Conservation (phyloP, 2,797 vertebrate species). For the Brachyrhaphis roseni region DNA sequence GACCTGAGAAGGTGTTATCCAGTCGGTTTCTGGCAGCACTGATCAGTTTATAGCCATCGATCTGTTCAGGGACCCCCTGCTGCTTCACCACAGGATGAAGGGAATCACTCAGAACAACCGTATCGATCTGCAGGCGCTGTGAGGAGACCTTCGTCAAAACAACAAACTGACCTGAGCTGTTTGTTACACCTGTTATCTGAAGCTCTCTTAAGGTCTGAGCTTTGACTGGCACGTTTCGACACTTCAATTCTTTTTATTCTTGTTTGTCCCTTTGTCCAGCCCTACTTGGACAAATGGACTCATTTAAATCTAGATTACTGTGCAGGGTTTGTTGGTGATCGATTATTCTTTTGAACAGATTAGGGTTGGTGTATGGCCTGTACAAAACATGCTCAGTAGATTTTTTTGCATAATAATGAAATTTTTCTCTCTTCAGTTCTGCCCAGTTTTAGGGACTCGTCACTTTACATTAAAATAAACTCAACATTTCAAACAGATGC, state of each 20-base stretch:
- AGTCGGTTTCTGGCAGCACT: not conserved
- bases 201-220: not conserved
- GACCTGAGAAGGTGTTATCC: not conserved
- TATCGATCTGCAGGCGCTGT: not conserved
- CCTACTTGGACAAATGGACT: not conserved
- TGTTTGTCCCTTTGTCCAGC: not conserved
- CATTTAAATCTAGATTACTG: not conserved
- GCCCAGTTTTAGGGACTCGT: too few species aligned
- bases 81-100: slow-evolving; percentile 7
- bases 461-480: too few species aligned
- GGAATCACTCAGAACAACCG: slow-evolving; percentile 3
- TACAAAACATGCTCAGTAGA: too few species aligned
- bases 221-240: not conserved
- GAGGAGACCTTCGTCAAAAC: slow-evolving; percentile 6
- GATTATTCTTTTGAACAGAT: too few species aligned
- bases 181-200: not conserved
- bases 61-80: not conserved
- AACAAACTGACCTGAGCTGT: not conserved
- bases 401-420: too few species aligned
- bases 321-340: too few species aligned
- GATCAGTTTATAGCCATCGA: not conserved
- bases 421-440: too few species aligned
- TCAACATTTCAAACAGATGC: too few species aligned
- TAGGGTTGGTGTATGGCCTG: too few species aligned
- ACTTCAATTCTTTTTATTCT: not conserved